phyloP scores from a whole-genome alignment of 2,797 vertebrate species.

The Tauraco hartlaubi region DNA sequence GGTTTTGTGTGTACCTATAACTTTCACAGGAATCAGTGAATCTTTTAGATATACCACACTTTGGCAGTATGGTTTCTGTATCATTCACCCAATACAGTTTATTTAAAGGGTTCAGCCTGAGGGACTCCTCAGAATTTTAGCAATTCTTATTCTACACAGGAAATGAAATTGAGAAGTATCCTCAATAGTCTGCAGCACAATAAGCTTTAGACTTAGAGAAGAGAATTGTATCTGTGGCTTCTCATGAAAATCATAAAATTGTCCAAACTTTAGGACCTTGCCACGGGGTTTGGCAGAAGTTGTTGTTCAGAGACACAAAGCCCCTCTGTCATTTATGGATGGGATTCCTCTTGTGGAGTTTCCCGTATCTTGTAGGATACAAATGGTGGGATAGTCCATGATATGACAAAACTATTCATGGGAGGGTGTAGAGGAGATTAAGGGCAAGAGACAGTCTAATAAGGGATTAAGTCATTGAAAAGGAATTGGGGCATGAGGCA shows the following conservation, averaged over 20 bases:
- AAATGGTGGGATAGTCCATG: neutral
- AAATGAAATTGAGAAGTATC: neutral
- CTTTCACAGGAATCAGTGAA: neutral
- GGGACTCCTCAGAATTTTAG: neutral
- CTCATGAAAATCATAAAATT: neutral
- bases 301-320: neutral
- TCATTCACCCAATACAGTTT: neutral
- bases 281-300: neutral
- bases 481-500: neutral
- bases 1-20: neutral
- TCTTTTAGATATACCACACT: neutral
- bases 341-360: neutral
- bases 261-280: neutral
- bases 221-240: neutral
- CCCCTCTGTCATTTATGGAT: neutral
- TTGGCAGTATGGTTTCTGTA: neutral
- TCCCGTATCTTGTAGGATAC: neutral
- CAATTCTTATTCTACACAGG: neutral
- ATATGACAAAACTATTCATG: neutral
- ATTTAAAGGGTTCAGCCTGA: neutral
- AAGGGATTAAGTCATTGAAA: neutral
- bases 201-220: neutral
- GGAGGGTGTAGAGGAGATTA: neutral
- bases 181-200: neutral
- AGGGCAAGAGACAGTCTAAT: neutral